A percentile compares a stretch with the other conserved stretches of the same genome.
phyloP scores from a whole-genome alignment of 2,888 invertebrate genomes.

The Malthinus seriepunctatus region DNA sequence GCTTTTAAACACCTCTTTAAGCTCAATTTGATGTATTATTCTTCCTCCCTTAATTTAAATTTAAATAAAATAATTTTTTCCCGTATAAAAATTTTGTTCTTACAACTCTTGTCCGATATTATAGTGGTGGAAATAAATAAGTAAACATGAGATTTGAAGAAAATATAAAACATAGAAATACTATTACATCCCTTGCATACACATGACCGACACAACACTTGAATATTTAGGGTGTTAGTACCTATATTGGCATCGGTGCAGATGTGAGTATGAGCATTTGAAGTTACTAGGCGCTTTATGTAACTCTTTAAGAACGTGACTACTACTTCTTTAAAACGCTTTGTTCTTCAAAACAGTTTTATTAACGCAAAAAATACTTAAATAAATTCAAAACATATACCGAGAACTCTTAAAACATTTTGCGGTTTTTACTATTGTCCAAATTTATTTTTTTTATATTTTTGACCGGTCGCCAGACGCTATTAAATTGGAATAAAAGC shows the following conservation, averaged over 20 bases:
- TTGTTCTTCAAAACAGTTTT: slow-evolving; percentile 4
- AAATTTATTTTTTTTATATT: too few species aligned
- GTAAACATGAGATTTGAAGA: slow-evolving; percentile 44
- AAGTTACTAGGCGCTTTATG: slow-evolving; percentile 37
- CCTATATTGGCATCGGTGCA: slow-evolving; percentile 41
- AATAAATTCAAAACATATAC: slow-evolving; percentile 1
- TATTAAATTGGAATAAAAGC: slow-evolving; percentile 8
- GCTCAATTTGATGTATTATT: too few species aligned
- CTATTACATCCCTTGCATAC: slow-evolving; percentile 46
- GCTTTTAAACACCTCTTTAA: background rate
- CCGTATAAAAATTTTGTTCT: too few species aligned
- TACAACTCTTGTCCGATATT: background rate
- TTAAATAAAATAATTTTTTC: too few species aligned
- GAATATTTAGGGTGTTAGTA: slow-evolving; percentile 54
- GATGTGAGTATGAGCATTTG: slow-evolving; percentile 36
- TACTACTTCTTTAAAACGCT: slow-evolving; percentile 36
- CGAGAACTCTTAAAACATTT: background rate
- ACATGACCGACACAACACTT: slow-evolving; percentile 48
- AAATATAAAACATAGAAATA: slow-evolving; percentile 44
- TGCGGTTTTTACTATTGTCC: background rate
- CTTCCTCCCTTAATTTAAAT: too few species aligned
- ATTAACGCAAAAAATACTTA: background rate
- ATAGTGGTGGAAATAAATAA: slow-evolving; percentile 29
- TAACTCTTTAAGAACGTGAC: slow-evolving; percentile 40
- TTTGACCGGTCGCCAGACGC: slow-evolving; percentile 14